phyloP scores from a whole-genome alignment of 2,113 vertebrate genomes.

The Camelus dromedarius region DNA sequence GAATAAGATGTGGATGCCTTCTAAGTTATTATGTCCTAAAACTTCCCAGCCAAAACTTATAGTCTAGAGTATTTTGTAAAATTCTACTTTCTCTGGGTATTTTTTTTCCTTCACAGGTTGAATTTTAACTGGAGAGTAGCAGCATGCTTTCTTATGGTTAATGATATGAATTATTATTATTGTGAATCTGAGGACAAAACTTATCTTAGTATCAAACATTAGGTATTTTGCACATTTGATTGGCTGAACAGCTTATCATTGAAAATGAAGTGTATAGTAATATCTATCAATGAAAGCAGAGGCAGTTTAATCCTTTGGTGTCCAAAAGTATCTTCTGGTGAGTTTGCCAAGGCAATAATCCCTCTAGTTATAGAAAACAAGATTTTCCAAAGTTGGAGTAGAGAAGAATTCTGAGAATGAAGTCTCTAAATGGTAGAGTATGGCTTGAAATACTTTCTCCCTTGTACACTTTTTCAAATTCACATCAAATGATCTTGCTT shows the following conservation, averaged over 20 bases:
- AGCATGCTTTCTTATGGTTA: background rate
- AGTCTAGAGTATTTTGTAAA: constrained; percentile 77
- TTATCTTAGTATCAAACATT: background rate
- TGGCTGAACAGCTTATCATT: background rate
- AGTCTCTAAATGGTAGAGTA: constrained; percentile 24
- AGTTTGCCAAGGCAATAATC: constrained; percentile 27
- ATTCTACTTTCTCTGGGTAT: constrained; percentile 46
- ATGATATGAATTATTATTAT: background rate
- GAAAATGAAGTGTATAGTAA: background rate
- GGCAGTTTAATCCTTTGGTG: constrained; percentile 10
- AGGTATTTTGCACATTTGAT: background rate
- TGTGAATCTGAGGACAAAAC: background rate
- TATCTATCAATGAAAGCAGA: constrained; percentile 30
- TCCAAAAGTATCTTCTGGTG: constrained; percentile 29
- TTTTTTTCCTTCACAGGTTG: constrained; percentile 9
- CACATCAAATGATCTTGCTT: constrained; percentile 28
- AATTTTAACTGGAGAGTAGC: background rate
- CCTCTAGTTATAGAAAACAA: constrained; percentile 30
- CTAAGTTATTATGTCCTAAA: constrained; percentile 71
- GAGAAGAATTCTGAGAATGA: constrained; percentile 30
- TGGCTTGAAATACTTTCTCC: background rate
- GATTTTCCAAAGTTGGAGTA: constrained; percentile 5
- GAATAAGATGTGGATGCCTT: constrained; percentile 61
- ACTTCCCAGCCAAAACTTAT: constrained; percentile 75
- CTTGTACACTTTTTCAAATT: background rate